Evolutionary conservation across 23 tunicate genomes (phyloP), one percentile per base, ranked within the genome.

Genomic region (Phallusia fumigata): DNA sequence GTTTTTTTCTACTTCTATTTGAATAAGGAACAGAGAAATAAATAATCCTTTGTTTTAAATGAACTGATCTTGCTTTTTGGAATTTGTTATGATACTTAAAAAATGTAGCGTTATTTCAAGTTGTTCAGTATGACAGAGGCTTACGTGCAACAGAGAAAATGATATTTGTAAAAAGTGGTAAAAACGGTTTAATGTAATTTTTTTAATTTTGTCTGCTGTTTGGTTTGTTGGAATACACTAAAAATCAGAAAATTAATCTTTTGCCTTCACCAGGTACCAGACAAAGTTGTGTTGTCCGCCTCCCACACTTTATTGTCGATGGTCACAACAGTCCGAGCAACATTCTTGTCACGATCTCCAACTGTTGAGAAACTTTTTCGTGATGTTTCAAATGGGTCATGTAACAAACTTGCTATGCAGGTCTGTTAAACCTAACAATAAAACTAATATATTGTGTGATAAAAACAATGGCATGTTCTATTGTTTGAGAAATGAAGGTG

Each of bases 341-440:
- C 98, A 18, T 94, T 94, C 76, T 90, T 94, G 36, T 40, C 92
- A 0, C 93, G 89, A 79, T 83, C 86, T 15, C 86, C 98, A 0
- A 75, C 45, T 18, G 73, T 94, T 50, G 87, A 89, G 16, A 86
- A 89, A 58, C 76, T 94, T 28, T 94, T 85, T 78, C 35, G 76
- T 34, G 90, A 85, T 45, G 90, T 94, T n/a, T 76, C 98, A 35
- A 65, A 82, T 36, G 94, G 98, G 0, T 82, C 83, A 35, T 94
- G 98, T 84, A 89, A 91, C 82, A 86, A 89, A 36, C 91, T 89
- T 10, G 80, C 35, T 16, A 75, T 83, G 22, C 84, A 84, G 78
- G 94, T 88, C 47, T 32, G 45, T 40, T n/a, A 40, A 10, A 40
- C 47, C 10, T 5, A 40, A 40, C 5, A 40, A 40, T 40, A 5